A percentile compares a stretch with the other conserved stretches of the same genome.
Conservation (phyloP, 2,888 invertebrate genomes). For the Caenorhabditis zanzibari region DNA sequence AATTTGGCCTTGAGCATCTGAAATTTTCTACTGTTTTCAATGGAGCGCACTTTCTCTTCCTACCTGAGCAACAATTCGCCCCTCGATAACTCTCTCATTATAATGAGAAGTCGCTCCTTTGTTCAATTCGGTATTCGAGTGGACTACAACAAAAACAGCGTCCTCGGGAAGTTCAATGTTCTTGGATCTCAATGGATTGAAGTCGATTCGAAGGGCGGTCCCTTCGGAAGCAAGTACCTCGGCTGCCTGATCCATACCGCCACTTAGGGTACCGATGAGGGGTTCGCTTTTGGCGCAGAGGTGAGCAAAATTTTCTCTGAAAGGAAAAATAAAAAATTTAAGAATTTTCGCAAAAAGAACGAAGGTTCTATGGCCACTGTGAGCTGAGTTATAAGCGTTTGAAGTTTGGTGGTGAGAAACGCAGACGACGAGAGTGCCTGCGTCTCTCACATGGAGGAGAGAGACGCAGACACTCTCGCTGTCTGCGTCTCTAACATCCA, state of each 20-base stretch:
- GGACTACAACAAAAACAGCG: slow-evolving; percentile 94
- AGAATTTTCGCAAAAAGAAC: too few species aligned
- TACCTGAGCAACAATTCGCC: slow-evolving; percentile 91
- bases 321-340: too few species aligned
- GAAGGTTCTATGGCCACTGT: background rate
- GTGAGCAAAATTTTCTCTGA: slow-evolving; percentile 87
- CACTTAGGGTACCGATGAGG: slow-evolving; percentile 97
- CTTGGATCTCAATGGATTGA: slow-evolving; percentile 89
- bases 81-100: slow-evolving; percentile 95
- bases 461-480: background rate
- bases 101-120: slow-evolving; percentile 94
- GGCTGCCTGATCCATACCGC: slow-evolving; percentile 99
- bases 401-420: background rate
- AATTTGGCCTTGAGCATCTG: slow-evolving; percentile 64
- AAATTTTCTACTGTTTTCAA: background rate
- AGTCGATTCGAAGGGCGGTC: slow-evolving; percentile 88
- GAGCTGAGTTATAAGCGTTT: background rate
- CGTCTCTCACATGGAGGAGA: background rate
- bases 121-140: slow-evolving; percentile 88
- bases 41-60: slow-evolving; percentile 1
- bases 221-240: slow-evolving; percentile 87
- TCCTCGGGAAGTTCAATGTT: slow-evolving; percentile 88
- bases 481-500: too few species aligned
- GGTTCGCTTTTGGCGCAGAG: slow-evolving; percentile 93
- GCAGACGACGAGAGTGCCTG: too few species aligned